These are phyloP conservation scores for Calypte anna DNA, from an alignment of 2,113 vertebrate species.

Conservation along the genomic window DNA sequence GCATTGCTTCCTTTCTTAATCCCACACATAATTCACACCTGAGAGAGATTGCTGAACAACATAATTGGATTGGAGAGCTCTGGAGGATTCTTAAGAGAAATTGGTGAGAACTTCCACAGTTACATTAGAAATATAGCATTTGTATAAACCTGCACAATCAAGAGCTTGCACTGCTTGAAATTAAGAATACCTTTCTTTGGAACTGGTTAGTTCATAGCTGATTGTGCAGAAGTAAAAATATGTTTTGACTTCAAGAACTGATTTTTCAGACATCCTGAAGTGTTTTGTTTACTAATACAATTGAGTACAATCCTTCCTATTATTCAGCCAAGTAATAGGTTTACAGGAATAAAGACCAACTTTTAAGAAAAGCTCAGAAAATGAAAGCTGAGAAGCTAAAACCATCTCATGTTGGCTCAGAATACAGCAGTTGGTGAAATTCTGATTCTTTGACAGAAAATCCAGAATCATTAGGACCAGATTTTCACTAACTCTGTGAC, in stretches of 20 bases:
- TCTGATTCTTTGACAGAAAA: neutral
- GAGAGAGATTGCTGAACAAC: constrained; percentile 13
- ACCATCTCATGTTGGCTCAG: neutral
- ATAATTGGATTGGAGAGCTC: neutral
- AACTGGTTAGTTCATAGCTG: neutral
- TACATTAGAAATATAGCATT: neutral
- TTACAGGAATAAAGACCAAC: neutral
- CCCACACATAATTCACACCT: neutral
- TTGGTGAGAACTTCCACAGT: neutral
- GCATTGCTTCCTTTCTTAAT: neutral
- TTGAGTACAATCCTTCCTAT: neutral
- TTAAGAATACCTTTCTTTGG: neutral
- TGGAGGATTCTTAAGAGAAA: neutral
- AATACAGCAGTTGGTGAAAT: neutral
- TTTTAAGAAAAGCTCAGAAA: neutral
- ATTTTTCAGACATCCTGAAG: neutral
- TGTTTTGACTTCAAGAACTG: neutral
- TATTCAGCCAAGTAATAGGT: neutral
- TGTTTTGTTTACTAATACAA: neutral
- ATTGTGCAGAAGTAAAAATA: neutral
- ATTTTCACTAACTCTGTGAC: neutral
- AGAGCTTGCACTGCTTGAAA: neutral
- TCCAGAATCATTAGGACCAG: neutral
- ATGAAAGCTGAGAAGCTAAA: neutral
- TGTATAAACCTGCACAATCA: neutral